A percentile compares a stretch with the other conserved stretches of the same genome.
phyloP scores from a whole-genome alignment of 2,888 invertebrate species.

The Macrophya annulata region DNA sequence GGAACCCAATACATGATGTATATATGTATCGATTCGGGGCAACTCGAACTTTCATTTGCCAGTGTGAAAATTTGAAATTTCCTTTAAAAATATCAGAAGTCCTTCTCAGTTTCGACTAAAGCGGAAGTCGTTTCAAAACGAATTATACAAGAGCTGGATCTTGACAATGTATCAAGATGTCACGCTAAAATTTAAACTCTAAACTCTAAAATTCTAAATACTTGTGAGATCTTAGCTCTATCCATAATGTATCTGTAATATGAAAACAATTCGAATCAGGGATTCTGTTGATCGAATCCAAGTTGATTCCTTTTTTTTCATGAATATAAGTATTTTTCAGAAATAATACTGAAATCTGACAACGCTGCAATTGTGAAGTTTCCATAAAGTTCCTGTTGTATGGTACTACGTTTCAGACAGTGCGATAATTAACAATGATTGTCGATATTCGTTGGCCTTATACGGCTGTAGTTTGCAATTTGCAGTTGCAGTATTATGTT shows the following conservation, averaged over 20 bases:
- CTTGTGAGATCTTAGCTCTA: background rate
- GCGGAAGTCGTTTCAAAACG: too few species aligned
- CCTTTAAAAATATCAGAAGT: too few species aligned
- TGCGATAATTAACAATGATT: background rate
- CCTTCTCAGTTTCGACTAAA: too few species aligned
- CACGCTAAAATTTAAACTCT: too few species aligned
- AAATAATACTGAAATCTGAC: background rate
- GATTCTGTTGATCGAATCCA: background rate
- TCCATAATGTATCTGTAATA: background rate
- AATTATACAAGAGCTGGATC: too few species aligned
- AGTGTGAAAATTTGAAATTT: too few species aligned
- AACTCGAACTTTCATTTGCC: too few species aligned
- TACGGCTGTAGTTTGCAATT: too few species aligned
- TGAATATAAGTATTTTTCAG: background rate
- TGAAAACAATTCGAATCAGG: background rate
- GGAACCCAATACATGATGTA: too few species aligned
- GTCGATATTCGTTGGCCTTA: background rate
- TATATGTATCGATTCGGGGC: too few species aligned
- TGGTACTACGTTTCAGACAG: background rate
- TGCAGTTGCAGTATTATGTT: conserved; percentile 6
- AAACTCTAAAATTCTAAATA: too few species aligned
- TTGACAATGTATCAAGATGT: too few species aligned
- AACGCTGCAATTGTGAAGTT: background rate
- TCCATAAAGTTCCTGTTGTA: background rate
- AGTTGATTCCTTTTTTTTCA: background rate